Evolutionary conservation across 2,797 vertebrate species (phyloP).

Genomic region (Loriculus beryllinus): DNA sequence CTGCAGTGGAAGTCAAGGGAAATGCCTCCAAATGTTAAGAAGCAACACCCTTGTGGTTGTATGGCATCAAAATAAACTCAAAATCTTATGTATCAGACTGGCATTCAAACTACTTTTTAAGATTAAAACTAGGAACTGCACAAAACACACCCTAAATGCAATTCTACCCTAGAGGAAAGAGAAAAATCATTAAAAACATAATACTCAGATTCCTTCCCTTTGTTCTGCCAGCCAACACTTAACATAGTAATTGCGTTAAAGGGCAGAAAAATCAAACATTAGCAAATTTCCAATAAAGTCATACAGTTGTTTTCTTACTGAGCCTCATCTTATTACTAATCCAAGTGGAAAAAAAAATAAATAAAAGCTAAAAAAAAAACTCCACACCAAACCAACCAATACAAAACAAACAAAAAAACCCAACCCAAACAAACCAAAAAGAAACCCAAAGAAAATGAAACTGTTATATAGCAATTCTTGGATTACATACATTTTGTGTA

Average conservation of each 20-base stretch:
- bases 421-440: too few species aligned
- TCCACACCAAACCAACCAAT: too few species aligned
- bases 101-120: not conserved
- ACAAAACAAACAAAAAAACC: not conserved
- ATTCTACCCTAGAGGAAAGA: not conserved
- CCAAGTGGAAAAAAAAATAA: not conserved
- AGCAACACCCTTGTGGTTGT: not conserved
- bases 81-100: not conserved
- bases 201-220: not conserved
- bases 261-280: not conserved
- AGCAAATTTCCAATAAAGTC: not conserved
- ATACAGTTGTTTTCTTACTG: not conserved
- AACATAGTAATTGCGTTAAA: not conserved
- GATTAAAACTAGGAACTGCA: not conserved
- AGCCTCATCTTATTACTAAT: not conserved
- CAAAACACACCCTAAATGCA: not conserved
- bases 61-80: not conserved
- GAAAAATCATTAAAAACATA: not conserved
- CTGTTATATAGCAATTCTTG: not conserved
- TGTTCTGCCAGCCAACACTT: not conserved
- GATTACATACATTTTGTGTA: not conserved
- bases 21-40: not conserved
- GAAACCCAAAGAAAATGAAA: not conserved
- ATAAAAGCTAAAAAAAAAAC: too few species aligned
- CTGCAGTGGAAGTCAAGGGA: not conserved